Evolutionary conservation across 2,888 invertebrate genomes (phyloP), one percentile per base, ranked within the genome.

Genomic region (Metacarcinus magister): DNA sequence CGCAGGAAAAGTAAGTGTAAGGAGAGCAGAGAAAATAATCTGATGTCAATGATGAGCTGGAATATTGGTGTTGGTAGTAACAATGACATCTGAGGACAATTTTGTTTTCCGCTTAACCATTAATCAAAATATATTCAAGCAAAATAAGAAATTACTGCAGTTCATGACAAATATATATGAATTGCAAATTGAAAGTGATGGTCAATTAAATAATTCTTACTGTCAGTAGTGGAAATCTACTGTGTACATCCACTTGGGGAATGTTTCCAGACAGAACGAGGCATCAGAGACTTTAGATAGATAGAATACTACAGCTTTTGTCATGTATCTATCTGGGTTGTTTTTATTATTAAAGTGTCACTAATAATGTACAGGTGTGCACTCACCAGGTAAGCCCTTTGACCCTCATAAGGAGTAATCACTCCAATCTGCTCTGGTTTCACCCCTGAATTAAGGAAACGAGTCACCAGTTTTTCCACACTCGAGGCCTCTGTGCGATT

Each of bases 401-500:
- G 99, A 0, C 99, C 99, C 97, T 99, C 99, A 97, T 99, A 99
- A 0, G 99, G 99, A 0, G 99, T 99, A 97, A 99, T 99, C 90
- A 99, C 99, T 32, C 99, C 99, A 97, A 99, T 99, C 98, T 99
- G 99, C 97, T 99, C 99, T 0, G 99, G 99, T 97, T 99, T 99
- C 0, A 99, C 99, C 7, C 99, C 99, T 10, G 99, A 99, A 97
- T 99, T 98, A 94, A 99, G 98, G 97, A 99, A 99, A 91, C 99
- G 98, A 0, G 99, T 99, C 0, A 99, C 99, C 91, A 99, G 98
- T 97, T 99, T 99, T 97, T 99, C 99, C 0, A 99, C 99, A 97
- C 99, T 99, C 0, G 99, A 99, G 0, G 99, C 99, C 98, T 99
- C 99, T 0, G 99, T 99, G 97, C 99, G 98, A 98, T 99, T 99